Percentiles rank a stretch among this genome's conserved stretches.
phyloP scores from a whole-genome alignment of 2,797 vertebrate genomes.

The Diglossa cyanea region DNA sequence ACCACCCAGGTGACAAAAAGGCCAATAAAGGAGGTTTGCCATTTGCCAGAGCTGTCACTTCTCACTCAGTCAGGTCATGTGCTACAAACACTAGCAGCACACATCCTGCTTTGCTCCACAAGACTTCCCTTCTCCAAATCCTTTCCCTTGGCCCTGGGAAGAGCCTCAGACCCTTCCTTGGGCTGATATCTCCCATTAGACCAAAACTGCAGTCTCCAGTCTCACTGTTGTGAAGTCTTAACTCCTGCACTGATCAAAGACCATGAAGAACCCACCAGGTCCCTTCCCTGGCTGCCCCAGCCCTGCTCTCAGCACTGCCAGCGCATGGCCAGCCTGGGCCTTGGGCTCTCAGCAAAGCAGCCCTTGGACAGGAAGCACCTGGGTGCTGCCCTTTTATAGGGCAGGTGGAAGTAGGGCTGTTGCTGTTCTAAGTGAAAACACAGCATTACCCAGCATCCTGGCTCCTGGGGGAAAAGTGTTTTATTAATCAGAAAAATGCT shows the following conservation, averaged over 20 bases:
- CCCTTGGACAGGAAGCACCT: constrained; percentile 51
- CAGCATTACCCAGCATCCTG: constrained; percentile 14
- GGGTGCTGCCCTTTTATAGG: constrained; percentile 22
- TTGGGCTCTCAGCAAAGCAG: not conserved
- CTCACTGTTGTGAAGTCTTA: not conserved
- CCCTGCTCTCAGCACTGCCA: not conserved
- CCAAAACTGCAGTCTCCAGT: not conserved
- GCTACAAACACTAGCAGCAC: not conserved
- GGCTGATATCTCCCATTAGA: not conserved
- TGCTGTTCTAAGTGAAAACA: constrained; percentile 20
- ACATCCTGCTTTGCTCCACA: not conserved
- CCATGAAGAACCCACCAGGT: not conserved
- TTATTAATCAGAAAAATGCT: constrained; percentile 37
- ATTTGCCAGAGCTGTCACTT: not conserved
- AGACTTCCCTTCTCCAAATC: not conserved
- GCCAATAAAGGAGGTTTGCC: not conserved
- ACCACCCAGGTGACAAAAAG: not conserved
- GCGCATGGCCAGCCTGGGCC: not conserved
- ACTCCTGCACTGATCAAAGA: not conserved
- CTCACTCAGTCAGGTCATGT: not conserved
- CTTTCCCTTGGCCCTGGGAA: not conserved
- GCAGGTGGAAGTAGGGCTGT: constrained; percentile 11
- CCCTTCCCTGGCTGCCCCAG: not conserved
- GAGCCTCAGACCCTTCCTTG: not conserved
- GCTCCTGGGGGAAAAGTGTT: constrained; percentile 29